Base-by-base conservation (phyloP, 2,113 vertebrate genomes). In the Pholis gunnellus region DNA sequence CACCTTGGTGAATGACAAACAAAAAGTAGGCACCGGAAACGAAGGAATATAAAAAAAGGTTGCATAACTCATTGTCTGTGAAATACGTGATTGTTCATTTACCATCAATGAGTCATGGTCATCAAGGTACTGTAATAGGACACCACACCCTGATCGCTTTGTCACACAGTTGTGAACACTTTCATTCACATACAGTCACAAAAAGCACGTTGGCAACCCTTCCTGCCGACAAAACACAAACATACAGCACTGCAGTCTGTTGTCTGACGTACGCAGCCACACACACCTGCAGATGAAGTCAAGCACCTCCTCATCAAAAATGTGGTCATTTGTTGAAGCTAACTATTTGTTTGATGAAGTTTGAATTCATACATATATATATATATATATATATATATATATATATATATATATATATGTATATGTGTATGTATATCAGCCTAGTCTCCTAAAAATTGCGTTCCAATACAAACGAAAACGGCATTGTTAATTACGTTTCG, bases 71-170 rank as follows among this genome's bases (percentile, higher is more conserved):
- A 57, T 78, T 52, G 34, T 72, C 7, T 50, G 50, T 71, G 25
- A 75, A 65, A 78, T 46, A 5, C 2, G 22, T 18, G 15, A 65
- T 25, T 4, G 38, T 59, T 82, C 29, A 65, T 84, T 77, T 80
- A 42, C 17, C 20, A 4, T 36, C 57, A 40, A 2, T 86, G 85
- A 81, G 68, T 83, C 79, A 75, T 25, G 15, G 56, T 72, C 70
- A 75, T 72, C 48, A 18, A 73, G 7, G 13, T 56, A n/a, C 25
- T 44, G 9, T 29, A 15, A 9, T 38, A 73, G 6, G 84, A 88
- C 87, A 40, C 87, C 87, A 87, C 86, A 40, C 87, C 87, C 76
- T 46, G 65, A 46, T 82, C 50, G 68, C 0, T 81, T 68, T 80
- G 42, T 69, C 64, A 82, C 18, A 4, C 20, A 64, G 38, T 40